These are phyloP conservation scores for Tolmerus cingulatus DNA, from an alignment of 2,888 invertebrate genomes.

Conservation along the genomic window DNA sequence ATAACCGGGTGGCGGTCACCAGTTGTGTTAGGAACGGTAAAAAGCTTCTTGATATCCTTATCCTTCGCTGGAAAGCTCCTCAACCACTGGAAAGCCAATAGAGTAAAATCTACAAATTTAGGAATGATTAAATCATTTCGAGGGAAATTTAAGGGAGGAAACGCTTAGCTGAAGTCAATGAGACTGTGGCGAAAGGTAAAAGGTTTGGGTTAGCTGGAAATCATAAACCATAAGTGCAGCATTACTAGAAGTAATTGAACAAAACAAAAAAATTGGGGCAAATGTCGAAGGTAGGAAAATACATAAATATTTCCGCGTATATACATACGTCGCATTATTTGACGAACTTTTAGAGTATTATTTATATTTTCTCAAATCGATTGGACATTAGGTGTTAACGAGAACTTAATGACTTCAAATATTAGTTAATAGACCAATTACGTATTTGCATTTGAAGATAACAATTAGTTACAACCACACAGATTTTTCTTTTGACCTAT, in stretches of 20 bases:
- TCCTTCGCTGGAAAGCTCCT: slow-evolving; percentile 22
- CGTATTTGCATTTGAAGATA: not conserved
- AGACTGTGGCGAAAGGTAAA: not conserved
- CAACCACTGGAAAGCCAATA: not conserved
- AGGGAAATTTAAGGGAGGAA: not conserved
- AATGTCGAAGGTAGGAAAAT: no score
- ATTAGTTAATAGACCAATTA: not conserved
- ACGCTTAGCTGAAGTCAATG: not conserved
- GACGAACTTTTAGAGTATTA: not conserved
- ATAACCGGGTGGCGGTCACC: not conserved
- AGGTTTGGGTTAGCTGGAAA: not conserved
- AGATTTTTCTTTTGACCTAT: not conserved
- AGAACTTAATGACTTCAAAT: not conserved
- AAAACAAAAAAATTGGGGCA: not conserved
- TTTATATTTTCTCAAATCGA: not conserved
- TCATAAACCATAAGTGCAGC: not conserved
- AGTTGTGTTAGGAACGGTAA: not conserved
- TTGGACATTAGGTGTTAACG: not conserved
- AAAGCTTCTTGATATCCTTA: slow-evolving; percentile 20
- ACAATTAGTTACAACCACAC: not conserved
- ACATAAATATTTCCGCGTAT: not conserved
- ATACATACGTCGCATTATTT: not conserved
- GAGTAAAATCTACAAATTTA: not conserved
- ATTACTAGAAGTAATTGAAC: not conserved
- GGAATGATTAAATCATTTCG: not conserved